Percentiles rank a stretch among this genome's conserved stretches.
Conservation (phyloP, 2,113 vertebrate genomes). For the Procapra przewalskii region DNA sequence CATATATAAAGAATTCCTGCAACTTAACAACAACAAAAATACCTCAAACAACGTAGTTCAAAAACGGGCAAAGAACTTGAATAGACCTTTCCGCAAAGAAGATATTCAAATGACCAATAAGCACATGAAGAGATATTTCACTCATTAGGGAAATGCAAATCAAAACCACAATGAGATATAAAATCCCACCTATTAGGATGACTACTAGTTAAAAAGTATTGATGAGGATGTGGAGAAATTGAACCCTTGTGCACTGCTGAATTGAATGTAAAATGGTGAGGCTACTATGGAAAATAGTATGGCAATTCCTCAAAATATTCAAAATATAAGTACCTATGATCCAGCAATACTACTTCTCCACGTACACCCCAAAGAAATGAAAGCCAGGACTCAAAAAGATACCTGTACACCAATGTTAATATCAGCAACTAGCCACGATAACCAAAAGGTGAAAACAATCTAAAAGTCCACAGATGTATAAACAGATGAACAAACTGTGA, state of each 20-base stretch:
- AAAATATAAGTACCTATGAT: background rate
- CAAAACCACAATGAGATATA: background rate
- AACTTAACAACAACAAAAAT: background rate
- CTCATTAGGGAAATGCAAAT: background rate
- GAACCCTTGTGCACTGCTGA: background rate
- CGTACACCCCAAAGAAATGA: background rate
- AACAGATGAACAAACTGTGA: background rate
- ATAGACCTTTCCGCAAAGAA: slow-evolving; percentile 1
- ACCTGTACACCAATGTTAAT: background rate
- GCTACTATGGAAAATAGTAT: background rate
- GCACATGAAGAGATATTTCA: background rate
- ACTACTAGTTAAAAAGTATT: background rate
- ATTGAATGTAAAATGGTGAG: background rate
- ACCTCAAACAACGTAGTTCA: background rate
- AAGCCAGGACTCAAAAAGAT: background rate
- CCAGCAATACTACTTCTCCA: background rate
- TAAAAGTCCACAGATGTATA: background rate
- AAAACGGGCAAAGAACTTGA: background rate
- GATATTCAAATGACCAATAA: background rate
- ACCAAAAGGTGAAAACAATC: background rate
- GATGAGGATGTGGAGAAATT: background rate
- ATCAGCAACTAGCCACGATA: background rate
- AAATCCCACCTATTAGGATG: background rate
- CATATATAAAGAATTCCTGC: background rate
- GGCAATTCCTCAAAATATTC: background rate